Evolutionary conservation across 2,888 invertebrate species (phyloP), one percentile per base, ranked within the genome.

Genomic region (Tupiocoris notatus): DNA sequence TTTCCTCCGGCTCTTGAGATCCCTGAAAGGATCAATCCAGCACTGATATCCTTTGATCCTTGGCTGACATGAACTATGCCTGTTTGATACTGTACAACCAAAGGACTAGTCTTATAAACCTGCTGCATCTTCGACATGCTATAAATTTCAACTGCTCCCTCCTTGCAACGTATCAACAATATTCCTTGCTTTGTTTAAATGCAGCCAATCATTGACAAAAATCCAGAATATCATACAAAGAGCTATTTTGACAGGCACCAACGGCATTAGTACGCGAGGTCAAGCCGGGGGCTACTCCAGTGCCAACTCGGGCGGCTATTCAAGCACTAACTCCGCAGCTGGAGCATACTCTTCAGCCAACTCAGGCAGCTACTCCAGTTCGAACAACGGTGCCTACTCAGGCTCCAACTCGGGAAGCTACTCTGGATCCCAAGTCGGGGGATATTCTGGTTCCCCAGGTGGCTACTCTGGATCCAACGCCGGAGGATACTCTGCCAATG

Each of bases 301-400:
- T 66, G 25, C 66, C 23, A 67, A 56, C 70, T 0, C 70, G 1
- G 70, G 70, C n/a, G 54, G 70, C 24, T 70, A 70, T 21, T 70
- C 70, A 2, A 70, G 59, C 61, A 12, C 70, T 2, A 61, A 58
- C 22, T 59, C 70, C 6, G 70, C 56, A 6, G 12, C 20, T 17
- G n/a, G 22, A 17, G 18, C 21, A 54, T 54, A 16, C 67, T 18
- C 18, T n/a, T 24, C 24, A 17, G 18, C 65, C 39, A 25, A 22
- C 25, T 65, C 65, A 25, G 65, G 57, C 18, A 67, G 67, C 57
- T 67, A 67, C 17, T 17, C 67, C 9, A 25, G 65, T 7, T 24
- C 54, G 16, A 56, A 56, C 3, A 24, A 22, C 21, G 20, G 67
- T 2, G 57, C 58, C 1, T 59, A 70, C 17, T 6, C 24, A 17